Evolutionary conservation across 2,888 invertebrate genomes (phyloP).

Genomic region (Cephus rjabovi): DNA sequence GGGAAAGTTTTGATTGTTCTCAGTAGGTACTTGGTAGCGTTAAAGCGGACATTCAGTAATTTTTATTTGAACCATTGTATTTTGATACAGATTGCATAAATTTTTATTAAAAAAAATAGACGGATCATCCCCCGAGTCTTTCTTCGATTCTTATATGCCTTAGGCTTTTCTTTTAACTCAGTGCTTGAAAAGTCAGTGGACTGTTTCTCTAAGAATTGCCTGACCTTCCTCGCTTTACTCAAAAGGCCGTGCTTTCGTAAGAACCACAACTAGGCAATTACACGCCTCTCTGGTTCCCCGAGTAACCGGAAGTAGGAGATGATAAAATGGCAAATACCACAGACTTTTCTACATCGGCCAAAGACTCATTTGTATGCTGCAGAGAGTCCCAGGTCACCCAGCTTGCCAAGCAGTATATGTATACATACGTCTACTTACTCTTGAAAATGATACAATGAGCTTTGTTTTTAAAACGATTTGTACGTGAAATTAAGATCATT

Average conservation of each 20-base stretch:
- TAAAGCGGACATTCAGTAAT: neutral
- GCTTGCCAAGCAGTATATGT: no score
- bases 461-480: neutral
- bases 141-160: neutral
- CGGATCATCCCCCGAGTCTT: neutral
- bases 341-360: neutral
- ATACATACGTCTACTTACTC: no score
- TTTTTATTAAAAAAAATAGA: neutral
- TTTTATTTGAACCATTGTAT: neutral
- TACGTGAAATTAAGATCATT: constrained; percentile 32
- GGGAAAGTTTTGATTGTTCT: neutral
- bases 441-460: no score
- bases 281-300: neutral
- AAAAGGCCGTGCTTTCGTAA: neutral
- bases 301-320: neutral
- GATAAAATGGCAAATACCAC: neutral
- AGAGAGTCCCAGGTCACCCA: neutral
- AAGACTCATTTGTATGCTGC: neutral
- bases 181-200: neutral
- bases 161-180: neutral
- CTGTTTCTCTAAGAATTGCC: neutral
- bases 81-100: neutral
- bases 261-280: neutral
- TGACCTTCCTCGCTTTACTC: neutral
- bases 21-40: neutral